phyloP scores from a whole-genome alignment of 1,140 invertebrate genomes.

The Apis laboriosa region DNA sequence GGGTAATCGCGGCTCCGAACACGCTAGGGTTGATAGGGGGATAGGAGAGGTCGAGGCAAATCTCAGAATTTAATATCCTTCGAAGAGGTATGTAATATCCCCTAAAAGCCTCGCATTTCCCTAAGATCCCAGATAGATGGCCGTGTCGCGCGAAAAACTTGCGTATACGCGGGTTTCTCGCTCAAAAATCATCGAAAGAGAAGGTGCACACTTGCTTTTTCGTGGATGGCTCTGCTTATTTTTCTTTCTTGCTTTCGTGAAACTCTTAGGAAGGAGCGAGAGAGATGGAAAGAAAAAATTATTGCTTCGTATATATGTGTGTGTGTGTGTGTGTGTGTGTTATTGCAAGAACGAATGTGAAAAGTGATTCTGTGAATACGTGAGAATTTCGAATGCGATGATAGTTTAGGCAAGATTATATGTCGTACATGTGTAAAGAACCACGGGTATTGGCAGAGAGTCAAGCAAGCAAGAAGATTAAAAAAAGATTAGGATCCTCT shows the following conservation, averaged over 20 bases:
- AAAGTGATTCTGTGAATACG: too few species aligned
- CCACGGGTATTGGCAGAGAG: too few species aligned
- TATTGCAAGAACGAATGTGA: too few species aligned
- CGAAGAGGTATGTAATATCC: slow-evolving; percentile 75
- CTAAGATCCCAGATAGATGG: background rate
- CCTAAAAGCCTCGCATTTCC: slow-evolving; percentile 67
- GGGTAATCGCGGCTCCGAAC: slow-evolving; percentile 56
- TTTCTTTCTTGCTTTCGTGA: background rate
- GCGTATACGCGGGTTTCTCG: slow-evolving; percentile 40
- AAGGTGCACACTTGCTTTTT: background rate
- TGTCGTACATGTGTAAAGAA: too few species aligned
- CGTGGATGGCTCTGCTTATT: background rate
- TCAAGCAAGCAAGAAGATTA: too few species aligned
- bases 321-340: too few species aligned
- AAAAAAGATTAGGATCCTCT: too few species aligned
- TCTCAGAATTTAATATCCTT: slow-evolving; percentile 79
- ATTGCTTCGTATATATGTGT: too few species aligned
- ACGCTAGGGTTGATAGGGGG: slow-evolving; percentile 55
- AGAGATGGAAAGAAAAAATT: too few species aligned
- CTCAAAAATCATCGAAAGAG: slow-evolving; percentile 48
- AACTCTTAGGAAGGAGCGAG: too few species aligned
- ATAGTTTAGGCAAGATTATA: too few species aligned
- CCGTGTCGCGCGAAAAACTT: background rate
- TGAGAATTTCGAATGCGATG: too few species aligned
- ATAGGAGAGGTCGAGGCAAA: slow-evolving; percentile 70